A percentile compares a stretch with the other conserved stretches of the same genome.
phyloP scores from a whole-genome alignment of 2,797 vertebrate species.

The Danionella dracula region DNA sequence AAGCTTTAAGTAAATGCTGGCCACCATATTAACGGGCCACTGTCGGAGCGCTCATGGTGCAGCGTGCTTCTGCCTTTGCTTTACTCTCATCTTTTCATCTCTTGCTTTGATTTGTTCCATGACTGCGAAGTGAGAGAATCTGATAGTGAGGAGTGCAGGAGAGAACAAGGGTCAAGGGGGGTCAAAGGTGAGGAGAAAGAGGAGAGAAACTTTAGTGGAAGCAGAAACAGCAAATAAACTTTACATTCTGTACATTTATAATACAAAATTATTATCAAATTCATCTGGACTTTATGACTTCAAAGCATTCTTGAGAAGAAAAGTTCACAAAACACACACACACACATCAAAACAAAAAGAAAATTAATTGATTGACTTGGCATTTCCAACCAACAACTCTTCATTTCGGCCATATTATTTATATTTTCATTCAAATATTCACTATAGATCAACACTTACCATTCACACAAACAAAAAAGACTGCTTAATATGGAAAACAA shows the following conservation, averaged over 20 bases:
- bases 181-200: conserved; percentile 39
- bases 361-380: too few species aligned
- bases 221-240: background rate
- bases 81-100: conserved; percentile 49
- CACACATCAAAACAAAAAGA: background rate
- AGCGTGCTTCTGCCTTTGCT: conserved; percentile 55
- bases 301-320: background rate
- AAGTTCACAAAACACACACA: background rate
- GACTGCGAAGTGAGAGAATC: conserved; percentile 61
- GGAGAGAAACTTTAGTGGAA: conserved; percentile 45
- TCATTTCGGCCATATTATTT: too few species aligned
- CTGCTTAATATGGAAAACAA: background rate
- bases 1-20: conserved; percentile 39
- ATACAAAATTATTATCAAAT: conserved; percentile 8
- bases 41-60: conserved; percentile 56
- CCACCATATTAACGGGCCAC: conserved; percentile 44
- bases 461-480: background rate
- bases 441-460: too few species aligned
- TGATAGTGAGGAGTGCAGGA: conserved; percentile 51
- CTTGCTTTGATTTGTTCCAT: conserved; percentile 63
- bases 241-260: background rate
- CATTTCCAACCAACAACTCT: too few species aligned
- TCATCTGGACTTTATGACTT: background rate
- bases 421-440: too few species aligned
- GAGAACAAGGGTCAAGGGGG: conserved; percentile 28